Evolutionary conservation across 2,888 invertebrate genomes (phyloP).

Genomic region (Eupithecia exiguata): DNA sequence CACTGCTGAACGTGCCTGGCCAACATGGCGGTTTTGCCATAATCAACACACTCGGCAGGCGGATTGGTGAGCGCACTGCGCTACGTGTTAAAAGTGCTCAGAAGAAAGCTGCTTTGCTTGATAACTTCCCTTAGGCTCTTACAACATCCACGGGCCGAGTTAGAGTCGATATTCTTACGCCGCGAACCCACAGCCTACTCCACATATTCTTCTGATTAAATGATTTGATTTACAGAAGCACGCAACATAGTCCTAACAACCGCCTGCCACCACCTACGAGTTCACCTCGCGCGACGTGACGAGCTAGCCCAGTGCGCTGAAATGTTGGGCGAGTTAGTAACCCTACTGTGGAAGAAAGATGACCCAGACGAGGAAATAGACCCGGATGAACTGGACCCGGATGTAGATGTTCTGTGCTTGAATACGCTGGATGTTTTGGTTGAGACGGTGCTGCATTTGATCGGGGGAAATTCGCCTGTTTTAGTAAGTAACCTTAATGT

Average conservation of each 20-base stretch:
- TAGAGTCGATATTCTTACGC: too few relatives aligned
- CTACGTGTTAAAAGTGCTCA: too few relatives aligned
- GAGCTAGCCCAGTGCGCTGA: conserved; percentile 93
- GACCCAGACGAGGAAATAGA: conserved; percentile 77
- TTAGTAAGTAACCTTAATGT: conserved; percentile 46
- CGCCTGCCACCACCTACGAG: conserved; percentile 92
- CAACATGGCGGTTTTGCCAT: too few relatives aligned
- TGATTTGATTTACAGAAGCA: conserved; percentile 85
- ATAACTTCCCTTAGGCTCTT: too few relatives aligned
- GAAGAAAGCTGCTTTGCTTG: too few relatives aligned
- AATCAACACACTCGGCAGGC: too few relatives aligned
- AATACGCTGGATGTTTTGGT: conserved; percentile 93
- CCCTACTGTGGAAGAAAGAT: conserved; percentile 79
- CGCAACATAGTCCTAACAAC: conserved; percentile 92
- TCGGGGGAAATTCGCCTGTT: conserved; percentile 6
- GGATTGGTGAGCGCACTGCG: too few relatives aligned
- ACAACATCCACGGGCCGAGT: too few relatives aligned
- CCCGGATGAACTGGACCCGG: conserved; percentile 82
- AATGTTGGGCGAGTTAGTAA: conserved; percentile 93
- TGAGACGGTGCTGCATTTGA: conserved; percentile 90
- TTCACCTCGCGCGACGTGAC: conserved; percentile 91
- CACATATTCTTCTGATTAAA: background rate
- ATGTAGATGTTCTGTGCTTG: conserved; percentile 92
- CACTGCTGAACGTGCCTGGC: too few relatives aligned
- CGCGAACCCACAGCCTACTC: too few relatives aligned